phyloP scores from a whole-genome alignment of 2,113 vertebrate genomes.

The Paramormyrops kingsleyae region DNA sequence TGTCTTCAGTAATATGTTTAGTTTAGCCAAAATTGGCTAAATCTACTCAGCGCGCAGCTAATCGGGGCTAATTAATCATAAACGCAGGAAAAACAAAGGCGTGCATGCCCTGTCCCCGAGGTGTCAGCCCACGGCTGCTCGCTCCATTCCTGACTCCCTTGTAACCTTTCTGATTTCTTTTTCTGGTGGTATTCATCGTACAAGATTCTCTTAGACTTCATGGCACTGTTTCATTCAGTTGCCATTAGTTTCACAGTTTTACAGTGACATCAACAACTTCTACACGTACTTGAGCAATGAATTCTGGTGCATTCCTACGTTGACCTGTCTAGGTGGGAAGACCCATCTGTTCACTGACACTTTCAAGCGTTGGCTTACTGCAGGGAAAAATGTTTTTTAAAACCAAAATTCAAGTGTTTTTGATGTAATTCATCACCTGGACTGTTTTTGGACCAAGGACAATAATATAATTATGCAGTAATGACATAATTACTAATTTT shows the following conservation, averaged over 20 bases:
- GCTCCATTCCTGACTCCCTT: not conserved
- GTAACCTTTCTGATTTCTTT: not conserved
- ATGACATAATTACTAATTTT: not conserved
- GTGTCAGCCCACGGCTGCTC: not conserved
- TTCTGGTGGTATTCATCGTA: not conserved
- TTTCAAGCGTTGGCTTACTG: not conserved
- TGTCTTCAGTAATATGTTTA: not conserved
- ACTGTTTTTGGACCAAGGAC: not conserved
- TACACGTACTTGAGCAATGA: not conserved
- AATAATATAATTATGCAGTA: not conserved
- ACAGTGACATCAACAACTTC: not conserved
- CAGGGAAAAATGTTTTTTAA: not conserved
- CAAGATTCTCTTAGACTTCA: not conserved
- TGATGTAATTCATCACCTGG: not conserved
- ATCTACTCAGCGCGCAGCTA: not conserved
- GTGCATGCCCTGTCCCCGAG: not conserved
- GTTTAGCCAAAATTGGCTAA: not conserved
- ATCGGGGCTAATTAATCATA: not conserved
- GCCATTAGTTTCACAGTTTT: not conserved
- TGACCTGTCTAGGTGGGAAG: not conserved
- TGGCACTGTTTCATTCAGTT: not conserved
- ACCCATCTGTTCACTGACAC: not conserved
- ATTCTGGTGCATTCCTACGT: not conserved
- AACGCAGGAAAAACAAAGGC: not conserved
- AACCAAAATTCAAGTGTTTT: not conserved